Base-by-base conservation (phyloP, 2,888 invertebrate species). In the Andrena dorsata region DNA sequence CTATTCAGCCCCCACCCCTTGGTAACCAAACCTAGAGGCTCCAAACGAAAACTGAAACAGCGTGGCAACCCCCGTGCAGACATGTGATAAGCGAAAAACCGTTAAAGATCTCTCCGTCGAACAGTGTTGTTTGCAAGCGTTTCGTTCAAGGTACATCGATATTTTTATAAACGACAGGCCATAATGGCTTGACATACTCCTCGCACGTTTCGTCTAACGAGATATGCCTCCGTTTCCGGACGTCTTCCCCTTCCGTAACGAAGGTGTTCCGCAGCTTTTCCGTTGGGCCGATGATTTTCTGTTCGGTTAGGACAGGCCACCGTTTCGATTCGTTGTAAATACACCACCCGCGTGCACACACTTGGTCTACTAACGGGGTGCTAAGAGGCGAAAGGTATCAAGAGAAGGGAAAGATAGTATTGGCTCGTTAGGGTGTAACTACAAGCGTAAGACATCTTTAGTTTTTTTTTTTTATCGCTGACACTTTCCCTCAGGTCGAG, bases 401-500 rank as follows among this genome's bases (percentile, higher is more conserved):
- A 16, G 13, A 51, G 32, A 64, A 32, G 56, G 26, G 32, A 28
- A 66, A 13, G 56, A 74, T 58, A 41, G 58, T 23, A 74, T 71
- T 64, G 69, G 83, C 71, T 77, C 47, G 72, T 78, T 80, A 81
- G 70, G 65, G 73, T 80, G 60, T 83, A 77, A 81, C 66, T 81
- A 86, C 72, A 71, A 75, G 71, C 73, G 75, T 87, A 87, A 87
- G 75, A 68, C 41, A 13, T 41, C 41, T 13, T 41, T 13, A 13
- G 13, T 79, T 70, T 82, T 73, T 86, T 79, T 70, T 82, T 73
- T 86, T 80, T 87, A 84, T 82, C 68, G 78, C 74, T 88, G 76
- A 87, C 81, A 85, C 82, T 68, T 82, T 79, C 78, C 63, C 87
- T 82, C 83, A 75, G 80, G 70, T 81, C 77, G 82, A 83, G 78